Evolutionary conservation across 2,888 invertebrate genomes (phyloP).

Genomic region (Parthenolecanium corni): DNA sequence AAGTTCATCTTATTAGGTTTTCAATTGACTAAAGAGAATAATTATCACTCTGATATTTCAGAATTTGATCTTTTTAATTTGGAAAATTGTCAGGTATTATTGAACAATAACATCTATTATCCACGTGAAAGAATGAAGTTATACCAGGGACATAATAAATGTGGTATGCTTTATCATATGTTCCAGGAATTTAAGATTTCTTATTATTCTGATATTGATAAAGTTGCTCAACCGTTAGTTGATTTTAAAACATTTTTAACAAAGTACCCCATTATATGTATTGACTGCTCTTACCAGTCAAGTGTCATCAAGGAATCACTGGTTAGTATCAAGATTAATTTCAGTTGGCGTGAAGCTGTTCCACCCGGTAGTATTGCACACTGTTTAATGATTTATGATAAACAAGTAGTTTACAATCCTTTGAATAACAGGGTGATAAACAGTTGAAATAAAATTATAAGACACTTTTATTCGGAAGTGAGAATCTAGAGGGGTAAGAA

Average conservation of each 20-base stretch:
- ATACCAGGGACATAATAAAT: background rate
- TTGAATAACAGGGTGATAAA: background rate
- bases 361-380: background rate
- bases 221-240: background rate
- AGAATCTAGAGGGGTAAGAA: no score
- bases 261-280: no score
- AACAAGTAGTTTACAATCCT: conserved; percentile 24
- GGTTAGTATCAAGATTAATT: background rate
- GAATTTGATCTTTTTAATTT: background rate
- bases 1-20: background rate
- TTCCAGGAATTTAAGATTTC: background rate
- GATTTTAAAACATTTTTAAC: no score
- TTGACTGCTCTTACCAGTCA: no score
- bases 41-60: background rate
- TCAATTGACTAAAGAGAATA: background rate
- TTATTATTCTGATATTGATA: background rate
- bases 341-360: background rate
- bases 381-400: background rate
- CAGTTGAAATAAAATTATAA: no score
- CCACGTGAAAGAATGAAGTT: background rate
- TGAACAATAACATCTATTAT: background rate
- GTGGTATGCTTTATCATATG: background rate
- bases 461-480: no score
- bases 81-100: background rate
- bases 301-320: background rate